Evolutionary conservation across 2,797 vertebrate species (phyloP).

Genomic region (Urosaurus nigricauda): DNA sequence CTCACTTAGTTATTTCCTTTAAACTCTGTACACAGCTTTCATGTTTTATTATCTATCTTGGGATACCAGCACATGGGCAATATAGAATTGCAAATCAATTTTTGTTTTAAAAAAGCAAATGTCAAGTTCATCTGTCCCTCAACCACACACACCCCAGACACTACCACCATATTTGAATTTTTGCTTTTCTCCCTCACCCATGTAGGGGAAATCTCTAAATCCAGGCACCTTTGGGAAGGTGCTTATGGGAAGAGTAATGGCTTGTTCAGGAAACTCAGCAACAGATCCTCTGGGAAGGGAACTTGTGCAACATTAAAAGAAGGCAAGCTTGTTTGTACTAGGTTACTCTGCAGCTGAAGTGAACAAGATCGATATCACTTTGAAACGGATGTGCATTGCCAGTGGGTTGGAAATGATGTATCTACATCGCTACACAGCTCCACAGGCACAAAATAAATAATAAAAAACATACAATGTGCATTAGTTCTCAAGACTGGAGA

Average conservation of each 20-base stretch:
- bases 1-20: background rate
- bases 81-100: background rate
- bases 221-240: background rate
- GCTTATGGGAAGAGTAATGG: conserved; percentile 15
- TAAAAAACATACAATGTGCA: background rate
- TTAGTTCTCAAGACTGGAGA: background rate
- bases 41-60: background rate
- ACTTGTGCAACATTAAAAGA: conserved; percentile 9
- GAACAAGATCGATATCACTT: background rate
- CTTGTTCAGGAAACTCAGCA: conserved; percentile 15
- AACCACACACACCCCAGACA: no score
- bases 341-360: background rate
- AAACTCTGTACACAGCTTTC: background rate
- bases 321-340: background rate
- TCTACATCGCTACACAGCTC: background rate
- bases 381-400: background rate
- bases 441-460: conserved; percentile 25
- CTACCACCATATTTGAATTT: background rate
- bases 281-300: conserved; percentile 1
- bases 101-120: background rate
- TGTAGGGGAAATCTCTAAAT: background rate
- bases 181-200: background rate
- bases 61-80: background rate
- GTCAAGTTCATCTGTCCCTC: background rate
- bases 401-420: conserved; percentile 5